These are phyloP conservation scores for Leucophora obtusa DNA, from an alignment of 2,888 invertebrate genomes.

Conservation along the genomic window DNA sequence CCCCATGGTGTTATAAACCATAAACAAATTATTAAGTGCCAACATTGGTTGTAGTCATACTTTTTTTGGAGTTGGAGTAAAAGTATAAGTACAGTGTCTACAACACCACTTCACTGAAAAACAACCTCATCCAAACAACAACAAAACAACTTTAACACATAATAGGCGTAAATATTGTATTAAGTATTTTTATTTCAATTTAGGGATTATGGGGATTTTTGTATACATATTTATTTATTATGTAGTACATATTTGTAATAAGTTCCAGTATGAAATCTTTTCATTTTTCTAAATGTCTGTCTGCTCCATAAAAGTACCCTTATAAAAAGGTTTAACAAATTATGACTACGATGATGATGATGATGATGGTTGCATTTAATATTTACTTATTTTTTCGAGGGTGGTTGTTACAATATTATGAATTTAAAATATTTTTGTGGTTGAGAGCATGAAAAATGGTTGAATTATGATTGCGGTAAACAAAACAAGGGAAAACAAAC, in stretches of 20 bases:
- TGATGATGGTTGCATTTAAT: slow-evolving; percentile 14
- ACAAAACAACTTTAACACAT: slow-evolving; percentile 52
- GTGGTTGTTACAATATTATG: slow-evolving; percentile 34
- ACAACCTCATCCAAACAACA: slow-evolving; percentile 22
- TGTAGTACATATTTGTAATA: background rate
- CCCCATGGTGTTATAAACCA: slow-evolving; percentile 52
- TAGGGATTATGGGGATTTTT: slow-evolving; percentile 37
- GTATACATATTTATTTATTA: background rate
- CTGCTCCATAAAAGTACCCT: slow-evolving; percentile 12
- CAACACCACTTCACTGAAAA: slow-evolving; percentile 46
- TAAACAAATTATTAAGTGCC: slow-evolving; percentile 63
- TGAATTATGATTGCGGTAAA: slow-evolving; percentile 59
- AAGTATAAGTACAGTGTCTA: slow-evolving; percentile 35
- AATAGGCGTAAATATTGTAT: slow-evolving; percentile 62
- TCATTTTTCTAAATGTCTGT: background rate
- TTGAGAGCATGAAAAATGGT: slow-evolving; percentile 43
- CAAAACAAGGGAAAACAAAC: slow-evolving; percentile 29
- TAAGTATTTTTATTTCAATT: slow-evolving; percentile 1
- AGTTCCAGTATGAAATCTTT: background rate
- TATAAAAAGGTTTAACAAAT: slow-evolving; percentile 35
- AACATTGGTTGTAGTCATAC: slow-evolving; percentile 12
- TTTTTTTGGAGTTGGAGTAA: slow-evolving; percentile 14
- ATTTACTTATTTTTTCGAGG: slow-evolving; percentile 29
- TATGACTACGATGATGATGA: slow-evolving; percentile 6
- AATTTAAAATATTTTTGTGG: slow-evolving; percentile 10